Evolutionary conservation across 2,113 vertebrate genomes (phyloP).

Genomic region (Alosa alosa): DNA sequence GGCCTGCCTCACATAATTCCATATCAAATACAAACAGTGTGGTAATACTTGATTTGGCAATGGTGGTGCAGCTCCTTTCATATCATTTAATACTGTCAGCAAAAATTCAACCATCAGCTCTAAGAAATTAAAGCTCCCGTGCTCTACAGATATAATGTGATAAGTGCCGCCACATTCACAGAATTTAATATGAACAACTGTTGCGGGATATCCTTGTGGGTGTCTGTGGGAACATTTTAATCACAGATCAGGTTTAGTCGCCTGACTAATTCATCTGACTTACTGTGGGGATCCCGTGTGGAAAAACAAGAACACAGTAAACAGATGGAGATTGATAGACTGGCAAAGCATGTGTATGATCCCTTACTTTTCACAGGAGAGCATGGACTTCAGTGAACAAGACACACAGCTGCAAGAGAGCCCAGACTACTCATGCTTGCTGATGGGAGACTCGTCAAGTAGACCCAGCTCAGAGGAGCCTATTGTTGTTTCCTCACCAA

Average conservation of each 20-base stretch:
- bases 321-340: background rate
- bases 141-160: slow-evolving; percentile 11
- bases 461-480: background rate
- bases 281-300: background rate
- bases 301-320: background rate
- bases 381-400: background rate
- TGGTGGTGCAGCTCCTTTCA: background rate
- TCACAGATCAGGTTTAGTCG: background rate
- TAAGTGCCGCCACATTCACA: slow-evolving; percentile 16
- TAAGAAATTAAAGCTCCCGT: background rate
- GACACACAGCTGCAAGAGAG: background rate
- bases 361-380: slow-evolving; percentile 12
- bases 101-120: slow-evolving; percentile 19
- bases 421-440: background rate
- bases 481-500: background rate
- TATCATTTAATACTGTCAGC: slow-evolving; percentile 30
- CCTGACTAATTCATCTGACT: background rate
- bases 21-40: background rate
- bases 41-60: background rate
- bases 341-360: slow-evolving; percentile 10
- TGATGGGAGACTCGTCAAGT: background rate
- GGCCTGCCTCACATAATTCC: background rate
- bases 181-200: slow-evolving; percentile 36
- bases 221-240: background rate
- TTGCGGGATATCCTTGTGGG: slow-evolving; percentile 12